Evolutionary conservation across 2,888 invertebrate genomes (phyloP).

Genomic region (Lamproptera curius): DNA sequence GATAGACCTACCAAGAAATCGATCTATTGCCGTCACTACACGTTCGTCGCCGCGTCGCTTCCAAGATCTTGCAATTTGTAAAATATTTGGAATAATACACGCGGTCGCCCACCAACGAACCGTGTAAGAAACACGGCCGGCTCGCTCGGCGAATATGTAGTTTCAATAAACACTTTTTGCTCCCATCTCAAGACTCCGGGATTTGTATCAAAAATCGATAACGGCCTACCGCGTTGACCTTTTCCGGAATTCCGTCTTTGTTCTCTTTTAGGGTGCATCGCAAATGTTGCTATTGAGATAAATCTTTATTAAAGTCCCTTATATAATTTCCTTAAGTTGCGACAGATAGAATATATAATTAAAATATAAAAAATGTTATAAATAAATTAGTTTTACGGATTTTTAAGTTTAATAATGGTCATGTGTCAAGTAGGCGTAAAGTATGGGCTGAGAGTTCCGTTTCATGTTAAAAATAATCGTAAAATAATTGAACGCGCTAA

Average conservation of each 20-base stretch:
- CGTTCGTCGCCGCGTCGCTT: slow-evolving; percentile 46
- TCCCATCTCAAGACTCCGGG: neutral
- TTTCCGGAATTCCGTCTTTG: slow-evolving; percentile 4
- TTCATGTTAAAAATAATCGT: too few relatives aligned
- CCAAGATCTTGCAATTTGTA: slow-evolving; percentile 66
- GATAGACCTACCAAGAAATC: slow-evolving; percentile 33
- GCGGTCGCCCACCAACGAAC: slow-evolving; percentile 64
- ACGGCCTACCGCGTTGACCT: neutral
- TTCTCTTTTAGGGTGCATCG: neutral
- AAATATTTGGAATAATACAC: slow-evolving; percentile 67
- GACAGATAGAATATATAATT: neutral
- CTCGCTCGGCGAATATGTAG: slow-evolving; percentile 14
- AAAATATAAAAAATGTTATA: too few relatives aligned
- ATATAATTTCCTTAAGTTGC: neutral
- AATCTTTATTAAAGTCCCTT: too few relatives aligned
- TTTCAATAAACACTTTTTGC: slow-evolving; percentile 12
- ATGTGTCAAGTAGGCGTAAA: too few relatives aligned
- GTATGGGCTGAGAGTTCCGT: too few relatives aligned
- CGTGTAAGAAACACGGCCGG: slow-evolving; percentile 20
- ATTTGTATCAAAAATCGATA: slow-evolving; percentile 6
- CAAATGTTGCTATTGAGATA: too few relatives aligned
- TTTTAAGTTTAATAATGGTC: too few relatives aligned
- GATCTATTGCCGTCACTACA: slow-evolving; percentile 33
- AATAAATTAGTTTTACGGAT: neutral
- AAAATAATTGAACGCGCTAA: too few relatives aligned